Percentiles rank a stretch among this genome's conserved stretches.
Evolutionary conservation across 2,113 vertebrate genomes (phyloP).

Genomic region (Sus scrofa): T2T-Sscrofa CM000817.6:2548501-2549000

Average conservation of each 20-base stretch:
- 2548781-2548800: slow-evolving; percentile 55
- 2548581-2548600: fast-evolving
- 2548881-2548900: not conserved
- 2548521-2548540: not conserved
- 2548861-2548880: not conserved
- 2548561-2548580: fast-evolving
- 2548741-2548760: slow-evolving; percentile 48
- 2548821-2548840: not conserved
- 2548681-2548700: fast-evolving
- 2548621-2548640: too few relatives aligned
- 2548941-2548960: slow-evolving; percentile 36
- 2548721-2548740: slow-evolving; percentile 21
- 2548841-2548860: slow-evolving; percentile 22
- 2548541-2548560: fast-evolving
- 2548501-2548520: not conserved
- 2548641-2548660: fast-evolving
- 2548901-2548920: not conserved
- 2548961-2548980: not conserved
- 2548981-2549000: not conserved
- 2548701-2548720: not conserved
- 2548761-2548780: slow-evolving; percentile 71
- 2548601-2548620: fast-evolving
- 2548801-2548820: not conserved
- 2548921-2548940: not conserved
- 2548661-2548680: fast-evolving